Percentiles rank a stretch among this genome's conserved stretches.
phyloP scores from a whole-genome alignment of 2,888 invertebrate genomes.

The Andrena marginata region DNA sequence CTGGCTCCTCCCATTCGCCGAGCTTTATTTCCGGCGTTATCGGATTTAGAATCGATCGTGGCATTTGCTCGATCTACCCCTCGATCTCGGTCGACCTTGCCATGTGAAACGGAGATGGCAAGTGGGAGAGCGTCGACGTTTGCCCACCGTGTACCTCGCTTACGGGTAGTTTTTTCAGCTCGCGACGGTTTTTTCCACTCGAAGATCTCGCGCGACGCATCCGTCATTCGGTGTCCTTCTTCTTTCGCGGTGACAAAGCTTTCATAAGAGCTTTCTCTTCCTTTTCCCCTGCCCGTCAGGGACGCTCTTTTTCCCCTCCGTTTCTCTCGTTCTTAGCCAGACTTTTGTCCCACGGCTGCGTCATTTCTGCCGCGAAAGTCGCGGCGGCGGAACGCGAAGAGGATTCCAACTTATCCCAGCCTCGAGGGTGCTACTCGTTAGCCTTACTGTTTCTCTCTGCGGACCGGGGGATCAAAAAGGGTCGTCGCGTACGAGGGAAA shows the following conservation, averaged over 20 bases:
- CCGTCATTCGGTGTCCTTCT: not conserved
- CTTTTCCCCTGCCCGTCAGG: not conserved
- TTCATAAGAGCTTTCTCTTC: not conserved
- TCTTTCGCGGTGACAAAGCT: not conserved
- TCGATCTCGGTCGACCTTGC: not conserved
- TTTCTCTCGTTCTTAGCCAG: not conserved
- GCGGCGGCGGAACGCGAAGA: constrained; percentile 26
- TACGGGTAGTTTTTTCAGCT: too few species aligned
- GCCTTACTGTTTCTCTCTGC: constrained; percentile 65
- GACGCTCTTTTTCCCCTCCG: not conserved
- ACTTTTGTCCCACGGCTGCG: constrained; percentile 1
- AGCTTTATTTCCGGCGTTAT: not conserved
- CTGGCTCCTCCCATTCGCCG: not conserved
- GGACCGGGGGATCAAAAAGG: constrained; percentile 40
- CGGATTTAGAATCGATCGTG: not conserved
- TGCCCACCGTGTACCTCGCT: too few species aligned
- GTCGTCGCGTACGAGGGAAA: not conserved
- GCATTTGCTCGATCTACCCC: not conserved
- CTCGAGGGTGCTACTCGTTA: constrained; percentile 72
- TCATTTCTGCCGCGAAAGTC: constrained; percentile 24
- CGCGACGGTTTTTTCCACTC: too few species aligned
- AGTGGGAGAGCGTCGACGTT: too few species aligned
- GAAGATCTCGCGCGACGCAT: not conserved
- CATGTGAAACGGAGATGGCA: not conserved
- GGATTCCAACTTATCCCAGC: constrained; percentile 54